Evolutionary conservation across 2,888 invertebrate genomes (phyloP).

Genomic region (Aspidiotus rigidus): DNA sequence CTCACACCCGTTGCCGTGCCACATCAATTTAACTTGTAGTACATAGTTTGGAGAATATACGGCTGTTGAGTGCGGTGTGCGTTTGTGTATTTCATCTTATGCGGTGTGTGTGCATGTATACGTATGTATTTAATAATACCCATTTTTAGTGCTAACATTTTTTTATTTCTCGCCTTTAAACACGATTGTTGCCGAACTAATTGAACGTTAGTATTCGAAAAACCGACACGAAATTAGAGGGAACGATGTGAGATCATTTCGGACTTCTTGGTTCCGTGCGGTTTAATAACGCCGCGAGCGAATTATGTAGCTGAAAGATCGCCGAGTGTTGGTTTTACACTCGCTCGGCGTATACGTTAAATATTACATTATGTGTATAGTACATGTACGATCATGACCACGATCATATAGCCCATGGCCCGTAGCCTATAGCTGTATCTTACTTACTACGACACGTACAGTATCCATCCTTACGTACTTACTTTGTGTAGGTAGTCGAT

Average conservation of each 20-base stretch:
- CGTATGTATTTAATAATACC: constrained; percentile 22
- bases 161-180: constrained; percentile 32
- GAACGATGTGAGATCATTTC: constrained; percentile 32
- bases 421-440: too few species aligned
- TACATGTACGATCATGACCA: too few species aligned
- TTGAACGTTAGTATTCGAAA: constrained; percentile 29
- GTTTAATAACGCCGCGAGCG: constrained; percentile 20
- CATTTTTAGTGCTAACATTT: constrained; percentile 31
- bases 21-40: too few species aligned
- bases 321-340: neutral
- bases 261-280: constrained; percentile 26
- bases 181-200: constrained; percentile 31
- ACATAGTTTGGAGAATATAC: too few species aligned
- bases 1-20: constrained; percentile 1
- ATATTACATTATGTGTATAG: too few species aligned
- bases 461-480: too few species aligned
- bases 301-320: constrained; percentile 17
- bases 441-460: too few species aligned
- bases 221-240: constrained; percentile 32
- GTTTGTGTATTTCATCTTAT: constrained; percentile 2
- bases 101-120: neutral
- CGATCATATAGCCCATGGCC: too few species aligned
- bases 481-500: too few species aligned
- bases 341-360: neutral
- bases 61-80: neutral